These are phyloP conservation scores for Cyrtorhinus lividipennis DNA, from an alignment of 1,140 invertebrate genomes.

Conservation along the genomic window DNA sequence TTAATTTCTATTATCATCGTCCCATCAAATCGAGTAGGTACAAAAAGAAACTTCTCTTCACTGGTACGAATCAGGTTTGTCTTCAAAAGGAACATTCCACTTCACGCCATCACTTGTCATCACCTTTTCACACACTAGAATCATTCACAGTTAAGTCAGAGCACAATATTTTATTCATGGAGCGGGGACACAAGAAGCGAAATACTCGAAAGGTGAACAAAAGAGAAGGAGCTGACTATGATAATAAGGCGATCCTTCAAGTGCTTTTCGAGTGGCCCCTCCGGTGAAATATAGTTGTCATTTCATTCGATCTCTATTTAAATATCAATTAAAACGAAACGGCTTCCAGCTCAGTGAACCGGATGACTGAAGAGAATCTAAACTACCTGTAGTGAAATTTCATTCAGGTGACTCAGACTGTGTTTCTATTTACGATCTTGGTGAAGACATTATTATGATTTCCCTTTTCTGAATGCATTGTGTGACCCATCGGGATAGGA, in stretches of 20 bases:
- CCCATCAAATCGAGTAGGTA: no score
- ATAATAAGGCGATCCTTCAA: slow-evolving; percentile 5
- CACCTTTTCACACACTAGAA: no score
- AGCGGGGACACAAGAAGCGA: neutral
- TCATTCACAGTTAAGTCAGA: no score
- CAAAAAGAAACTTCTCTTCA: no score
- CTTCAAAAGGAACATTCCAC: no score
- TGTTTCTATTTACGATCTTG: neutral
- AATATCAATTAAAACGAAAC: slow-evolving; percentile 2
- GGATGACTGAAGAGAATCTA: neutral
- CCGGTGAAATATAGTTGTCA: slow-evolving; percentile 6
- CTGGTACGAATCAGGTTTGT: no score
- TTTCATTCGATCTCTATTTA: neutral
- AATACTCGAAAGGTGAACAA: slow-evolving; percentile 3
- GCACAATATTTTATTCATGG: slow-evolving; percentile 7
- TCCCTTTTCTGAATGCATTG: no score
- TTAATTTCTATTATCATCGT: no score
- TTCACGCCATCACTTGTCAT: no score
- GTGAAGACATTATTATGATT: no score
- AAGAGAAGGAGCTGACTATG: slow-evolving; percentile 2
- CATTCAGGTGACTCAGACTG: neutral
- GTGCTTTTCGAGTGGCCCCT: slow-evolving; percentile 4
- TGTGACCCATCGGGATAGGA: no score
- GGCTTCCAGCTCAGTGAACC: slow-evolving; percentile 2
- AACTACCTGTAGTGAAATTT: neutral